Evolutionary conservation across 2,888 invertebrate species (phyloP).

Genomic region (Eupithecia centaureata): DNA sequence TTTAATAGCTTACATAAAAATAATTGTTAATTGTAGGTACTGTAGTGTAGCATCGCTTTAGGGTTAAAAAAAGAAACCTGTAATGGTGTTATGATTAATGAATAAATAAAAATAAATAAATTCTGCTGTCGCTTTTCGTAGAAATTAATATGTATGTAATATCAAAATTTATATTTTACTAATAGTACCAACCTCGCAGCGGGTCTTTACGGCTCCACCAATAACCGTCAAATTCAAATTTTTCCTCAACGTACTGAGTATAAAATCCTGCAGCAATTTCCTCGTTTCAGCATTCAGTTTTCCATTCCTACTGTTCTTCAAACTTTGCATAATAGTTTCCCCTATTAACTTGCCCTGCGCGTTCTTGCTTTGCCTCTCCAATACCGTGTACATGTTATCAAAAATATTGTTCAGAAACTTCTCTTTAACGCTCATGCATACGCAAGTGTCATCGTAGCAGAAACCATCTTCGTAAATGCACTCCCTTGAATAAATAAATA

Average conservation of each 20-base stretch:
- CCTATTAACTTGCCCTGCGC: conserved; percentile 65
- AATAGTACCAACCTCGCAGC: conserved; percentile 63
- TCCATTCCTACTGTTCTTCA: conserved; percentile 70
- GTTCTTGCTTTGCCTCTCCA: conserved; percentile 63
- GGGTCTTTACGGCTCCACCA: conserved; percentile 77
- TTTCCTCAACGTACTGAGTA: conserved; percentile 66
- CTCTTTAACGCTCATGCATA: conserved; percentile 67
- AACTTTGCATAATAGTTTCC: conserved; percentile 58
- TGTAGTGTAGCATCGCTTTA: too few species aligned
- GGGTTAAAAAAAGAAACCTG: too few species aligned
- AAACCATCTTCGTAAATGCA: conserved; percentile 57
- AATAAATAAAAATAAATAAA: too few species aligned
- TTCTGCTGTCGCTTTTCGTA: too few species aligned
- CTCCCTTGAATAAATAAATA: conserved; percentile 41
- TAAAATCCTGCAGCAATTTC: conserved; percentile 65
- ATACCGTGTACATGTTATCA: conserved; percentile 74
- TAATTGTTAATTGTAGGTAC: too few species aligned
- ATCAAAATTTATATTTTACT: too few species aligned
- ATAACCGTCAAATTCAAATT: conserved; percentile 74
- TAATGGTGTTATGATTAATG: too few species aligned
- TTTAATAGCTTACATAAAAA: too few species aligned
- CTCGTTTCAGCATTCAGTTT: conserved; percentile 66
- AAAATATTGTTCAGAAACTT: conserved; percentile 75
- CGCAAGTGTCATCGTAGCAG: conserved; percentile 64
- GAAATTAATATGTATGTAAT: too few species aligned